Evolutionary conservation across 1,140 invertebrate genomes (phyloP), one percentile per base, ranked within the genome.

Genomic region (Daktulosphaira vitifoliae): DNA sequence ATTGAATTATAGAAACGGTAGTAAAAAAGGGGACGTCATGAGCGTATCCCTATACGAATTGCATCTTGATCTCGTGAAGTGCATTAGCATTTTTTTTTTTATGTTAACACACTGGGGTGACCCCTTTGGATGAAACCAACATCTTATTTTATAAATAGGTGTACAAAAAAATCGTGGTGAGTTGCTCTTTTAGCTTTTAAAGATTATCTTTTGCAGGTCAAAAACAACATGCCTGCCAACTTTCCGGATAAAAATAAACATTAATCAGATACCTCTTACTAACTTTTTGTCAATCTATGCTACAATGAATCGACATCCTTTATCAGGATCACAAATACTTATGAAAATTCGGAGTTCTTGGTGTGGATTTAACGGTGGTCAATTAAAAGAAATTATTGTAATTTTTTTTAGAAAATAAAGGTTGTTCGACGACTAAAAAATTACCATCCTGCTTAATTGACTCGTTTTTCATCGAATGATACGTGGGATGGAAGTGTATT

Each of bases 1-100:
- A 53, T 53, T 53, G 18, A 53, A 53, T 53, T 53, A 53, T 33
- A 23, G 38, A 53, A 15, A 53, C 11, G 20, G 53, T 44, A 15
- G 38, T 26, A 44, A 56, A 44, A 33, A 38, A 56, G 37, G 53
- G 53, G 38, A 16, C 26, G 53, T 54, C 9, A 20, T 23, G 38
- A 4, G 11, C 15, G 46, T 15, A n/a, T 42, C 26, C n/a, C n/a
- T 5, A 33, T 11, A 33, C 11, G 29, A 33, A 33, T 33, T 16
- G 53, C n/a, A 38, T 44, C 2, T 9, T 22, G 26, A 23, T 9
- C 38, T 25, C 38, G 3, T 15, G 53, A 16, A 25, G 39, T 20
- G 25, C 38, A 54, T 56, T 56, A 44, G 38, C 53, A 44, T 56
- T 56, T 42, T 15, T 56, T 42, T 56, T 20, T 11, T 2, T 26